Percentiles rank a stretch among this genome's conserved stretches.
Evolutionary conservation across 2,797 vertebrate species (phyloP).

Genomic region (Megaceryle alcyon): DNA sequence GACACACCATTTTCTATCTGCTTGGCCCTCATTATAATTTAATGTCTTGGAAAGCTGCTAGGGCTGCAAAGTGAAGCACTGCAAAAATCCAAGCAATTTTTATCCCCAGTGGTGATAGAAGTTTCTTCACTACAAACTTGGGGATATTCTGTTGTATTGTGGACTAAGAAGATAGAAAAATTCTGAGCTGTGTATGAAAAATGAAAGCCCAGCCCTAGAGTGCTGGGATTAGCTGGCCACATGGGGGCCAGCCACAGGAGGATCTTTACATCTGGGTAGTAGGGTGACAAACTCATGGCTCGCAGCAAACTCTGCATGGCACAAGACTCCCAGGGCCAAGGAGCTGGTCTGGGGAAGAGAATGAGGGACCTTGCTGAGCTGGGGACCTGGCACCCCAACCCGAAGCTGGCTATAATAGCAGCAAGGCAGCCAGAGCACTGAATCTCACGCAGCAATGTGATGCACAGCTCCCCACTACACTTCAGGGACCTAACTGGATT

Average conservation of each 20-base stretch:
- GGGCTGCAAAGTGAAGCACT: background rate
- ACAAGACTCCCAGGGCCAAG: no score
- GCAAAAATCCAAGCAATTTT: background rate
- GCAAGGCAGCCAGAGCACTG: background rate
- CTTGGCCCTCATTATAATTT: background rate
- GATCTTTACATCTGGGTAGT: background rate
- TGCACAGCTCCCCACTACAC: accelerated
- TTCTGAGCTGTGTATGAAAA: accelerated
- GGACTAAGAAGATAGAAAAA: background rate
- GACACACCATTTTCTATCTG: background rate
- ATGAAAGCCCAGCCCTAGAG: background rate
- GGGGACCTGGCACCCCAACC: background rate
- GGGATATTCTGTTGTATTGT: background rate
- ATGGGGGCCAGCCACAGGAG: accelerated
- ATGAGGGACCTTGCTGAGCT: background rate
- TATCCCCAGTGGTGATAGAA: background rate
- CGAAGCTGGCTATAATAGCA: accelerated
- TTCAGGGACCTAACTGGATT: no score
- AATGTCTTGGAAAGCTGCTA: background rate
- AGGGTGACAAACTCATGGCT: background rate
- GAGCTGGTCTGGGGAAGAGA: accelerated
- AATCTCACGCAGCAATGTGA: accelerated
- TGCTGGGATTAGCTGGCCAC: background rate
- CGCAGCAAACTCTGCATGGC: background rate
- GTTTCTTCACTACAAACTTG: background rate